Evolutionary conservation across 2,888 invertebrate species (phyloP), one percentile per base, ranked within the genome.

Genomic region (Tetramorium bicarinatum): DNA sequence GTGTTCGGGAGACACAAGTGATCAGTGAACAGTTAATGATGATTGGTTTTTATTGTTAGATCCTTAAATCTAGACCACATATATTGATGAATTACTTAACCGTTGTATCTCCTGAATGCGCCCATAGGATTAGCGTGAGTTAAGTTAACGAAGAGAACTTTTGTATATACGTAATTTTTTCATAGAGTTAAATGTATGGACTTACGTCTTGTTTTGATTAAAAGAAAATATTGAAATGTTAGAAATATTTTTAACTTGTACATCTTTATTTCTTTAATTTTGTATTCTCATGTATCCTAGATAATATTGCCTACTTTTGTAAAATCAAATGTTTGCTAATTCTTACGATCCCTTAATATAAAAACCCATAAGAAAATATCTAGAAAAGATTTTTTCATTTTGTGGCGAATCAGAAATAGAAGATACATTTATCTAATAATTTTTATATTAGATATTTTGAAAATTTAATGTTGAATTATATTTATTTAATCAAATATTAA

Each of bases 91-190:
- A 34, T 34, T 34, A 1, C 3, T 34, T 34, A 34, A 34, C 4
- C 29, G 0, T 29, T 29, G 29, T 29, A 2, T 34, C 29, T 34
- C 29, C 29, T 34, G 29, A 4, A 34, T 4, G 4, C 29, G 29
- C 29, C 29, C 29, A 34, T 34, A 34, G 29, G 4, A 34, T 34
- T 34, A 34, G 6, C 2, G 6, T 3, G 38, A 75, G 49, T 74
- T 75, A 49, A 75, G 15, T 49, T 49, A 38, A 21, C 29, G 8
- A 34, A n/a, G n/a, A 15, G 62, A 18, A 15, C 52, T 52, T 49
- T 47, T 75, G 38, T 75, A 62, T 21, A 52, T 75, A 62, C 34
- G 52, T 75, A 62, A 49, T 34, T 34, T 49, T 38, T 75, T 61
- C 3, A 44, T 61, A 62, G n/a, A 62, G 2, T 62, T 49, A 75